Base-by-base conservation (phyloP, 2,113 vertebrate genomes). In the Anas platyrhynchos region DNA sequence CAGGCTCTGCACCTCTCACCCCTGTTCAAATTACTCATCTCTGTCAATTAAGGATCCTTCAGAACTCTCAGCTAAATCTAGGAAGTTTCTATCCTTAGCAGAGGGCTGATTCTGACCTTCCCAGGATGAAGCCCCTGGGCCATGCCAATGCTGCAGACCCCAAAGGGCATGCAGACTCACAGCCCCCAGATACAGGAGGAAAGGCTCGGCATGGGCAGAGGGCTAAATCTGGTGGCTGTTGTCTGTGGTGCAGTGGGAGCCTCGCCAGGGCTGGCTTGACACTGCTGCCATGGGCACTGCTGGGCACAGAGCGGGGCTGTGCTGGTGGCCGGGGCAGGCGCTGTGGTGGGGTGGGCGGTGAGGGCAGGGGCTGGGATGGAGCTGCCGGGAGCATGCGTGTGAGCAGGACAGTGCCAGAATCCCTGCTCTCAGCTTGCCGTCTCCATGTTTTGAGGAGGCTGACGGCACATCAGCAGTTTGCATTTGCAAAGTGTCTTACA, bases 251-350 rank as follows among this genome's bases (percentile, higher is more conserved):
- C 50, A 52, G 50, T 13, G 23, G 50, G 12, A 52, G 50, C 50
- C 58, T 69, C 25, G 48, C 48, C 21, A 3, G 4, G 26, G 20
- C 31, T 73, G 69, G 48, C 46, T 48, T 48, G 36, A 50, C 61
- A 12, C 22, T 36, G 2, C 3, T 20, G 59, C 26, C 20, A 32
- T 1, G 1, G 18, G 12, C 18, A 32, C 48, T 65, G 59, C 69
- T 1, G 2, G 46, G 3, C 36, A 5, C 0, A 6, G 46, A 34
- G 31, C 5, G 36, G 38, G 48, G 50, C 50, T 25, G 50, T 52
- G 50, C 50, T 25, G 7, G 50, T 52, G 50, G 61, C 34, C 3
- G 13, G 31, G 65, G 50, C 44, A 66, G 54, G 23, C 23, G 5
- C 52, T 2, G 38, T 26, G 50, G 38, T 21, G 13, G 8, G 44